A percentile compares a stretch with the other conserved stretches of the same genome.
These are phyloP conservation scores for Trichogramma pretiosum DNA, from an alignment of 1,140 invertebrate genomes.

Conservation along the genomic window DNA sequence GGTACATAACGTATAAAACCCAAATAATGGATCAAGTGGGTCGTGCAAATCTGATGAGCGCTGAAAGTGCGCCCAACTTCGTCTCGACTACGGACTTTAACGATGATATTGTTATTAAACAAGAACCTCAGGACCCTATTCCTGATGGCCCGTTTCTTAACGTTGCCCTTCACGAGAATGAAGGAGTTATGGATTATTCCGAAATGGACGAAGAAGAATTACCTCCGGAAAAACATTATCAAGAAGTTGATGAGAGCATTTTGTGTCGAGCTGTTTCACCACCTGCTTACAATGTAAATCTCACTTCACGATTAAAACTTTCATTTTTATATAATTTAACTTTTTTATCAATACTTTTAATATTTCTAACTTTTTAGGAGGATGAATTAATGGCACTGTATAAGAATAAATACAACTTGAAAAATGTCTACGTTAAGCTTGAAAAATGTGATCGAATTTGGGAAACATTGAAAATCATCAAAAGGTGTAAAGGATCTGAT, in stretches of 20 bases:
- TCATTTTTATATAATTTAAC: no score
- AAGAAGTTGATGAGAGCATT: conserved; percentile 1
- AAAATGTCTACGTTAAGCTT: conserved; percentile 25
- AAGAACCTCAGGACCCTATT: conserved; percentile 5
- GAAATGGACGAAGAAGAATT: neutral
- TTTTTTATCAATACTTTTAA: neutral
- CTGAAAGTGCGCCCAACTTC: no score
- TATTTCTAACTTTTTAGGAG: conserved; percentile 9
- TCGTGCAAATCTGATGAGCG: no score
- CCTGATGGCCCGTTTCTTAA: neutral
- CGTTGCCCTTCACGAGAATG: neutral
- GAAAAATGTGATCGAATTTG: conserved; percentile 40
- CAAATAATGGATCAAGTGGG: no score
- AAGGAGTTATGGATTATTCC: neutral
- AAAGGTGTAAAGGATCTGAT: conserved; percentile 22
- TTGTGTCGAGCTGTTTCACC: conserved; percentile 15
- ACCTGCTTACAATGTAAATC: conserved; percentile 8
- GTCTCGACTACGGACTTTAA: neutral
- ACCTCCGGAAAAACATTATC: neutral
- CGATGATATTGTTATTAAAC: conserved; percentile 17
- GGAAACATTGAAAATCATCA: conserved; percentile 37
- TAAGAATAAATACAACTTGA: conserved; percentile 25
- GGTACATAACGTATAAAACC: no score
- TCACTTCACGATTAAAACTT: no score
- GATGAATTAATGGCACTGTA: conserved; percentile 15